These are phyloP conservation scores for Pelodiscus sinensis DNA, from an alignment of 2,113 vertebrate species.

Conservation along the genomic window DNA sequence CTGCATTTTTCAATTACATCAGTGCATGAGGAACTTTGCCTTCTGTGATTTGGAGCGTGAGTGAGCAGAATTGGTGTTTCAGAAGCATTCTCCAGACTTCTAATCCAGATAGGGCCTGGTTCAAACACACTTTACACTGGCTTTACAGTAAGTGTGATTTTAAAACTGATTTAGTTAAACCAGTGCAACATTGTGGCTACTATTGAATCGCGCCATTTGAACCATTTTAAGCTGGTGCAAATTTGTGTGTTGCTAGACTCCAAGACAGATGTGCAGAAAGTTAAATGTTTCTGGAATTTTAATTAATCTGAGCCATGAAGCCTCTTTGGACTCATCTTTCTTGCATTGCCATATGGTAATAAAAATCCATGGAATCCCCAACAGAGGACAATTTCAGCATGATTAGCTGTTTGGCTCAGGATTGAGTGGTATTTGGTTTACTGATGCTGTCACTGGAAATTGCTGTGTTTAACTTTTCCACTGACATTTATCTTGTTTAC, in stretches of 20 bases:
- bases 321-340: background rate
- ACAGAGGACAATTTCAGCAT: background rate
- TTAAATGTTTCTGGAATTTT: background rate
- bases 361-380: background rate
- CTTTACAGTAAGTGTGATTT: background rate
- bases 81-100: background rate
- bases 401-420: background rate
- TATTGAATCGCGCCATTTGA: background rate
- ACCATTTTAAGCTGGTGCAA: background rate
- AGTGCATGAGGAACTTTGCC: background rate
- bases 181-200: background rate
- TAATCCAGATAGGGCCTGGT: background rate
- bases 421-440: fast-evolving
- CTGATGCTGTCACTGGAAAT: background rate
- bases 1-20: background rate
- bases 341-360: background rate
- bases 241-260: background rate
- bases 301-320: background rate
- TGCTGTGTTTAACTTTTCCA: background rate
- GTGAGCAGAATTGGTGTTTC: background rate
- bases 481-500: background rate
- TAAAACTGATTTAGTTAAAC: background rate
- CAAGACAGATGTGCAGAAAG: background rate
- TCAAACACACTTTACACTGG: background rate
- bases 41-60: background rate